Evolutionary conservation across 2,797 vertebrate genomes (phyloP), one percentile per base, ranked within the genome.

Genomic region (Sphenodon punctatus): DNA sequence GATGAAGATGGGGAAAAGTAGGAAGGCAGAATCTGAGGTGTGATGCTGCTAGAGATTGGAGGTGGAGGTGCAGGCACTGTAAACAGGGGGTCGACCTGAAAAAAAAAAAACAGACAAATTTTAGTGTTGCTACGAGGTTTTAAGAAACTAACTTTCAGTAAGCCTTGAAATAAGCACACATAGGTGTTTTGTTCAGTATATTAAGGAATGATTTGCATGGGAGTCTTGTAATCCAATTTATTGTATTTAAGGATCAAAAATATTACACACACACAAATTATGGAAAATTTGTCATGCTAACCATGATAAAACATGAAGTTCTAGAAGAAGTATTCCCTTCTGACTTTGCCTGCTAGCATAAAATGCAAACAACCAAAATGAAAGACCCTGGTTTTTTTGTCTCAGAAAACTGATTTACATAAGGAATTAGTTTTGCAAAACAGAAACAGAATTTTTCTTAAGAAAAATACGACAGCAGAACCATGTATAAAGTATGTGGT

Each of bases 41-140:
- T 91, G 91, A 96, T 92, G 85, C 95, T 96, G 88, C 95, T 96
- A 93, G 95, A 94, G 95, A 95, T 96, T 94, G 89, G 96, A 88
- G 93, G 96, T 72, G 82, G 97, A 71, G 97, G 97, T 32, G 96
- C 97, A 87, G 97, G 97, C 90, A 97, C 97, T 90, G 97, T 97
- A 95, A 98, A 98, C 96, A 98, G 97, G 93, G 97, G 95, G 72
- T 98, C 97, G 95, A 97, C 95, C 98, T 98, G 95, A 69, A 96
- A 95, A 90, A 61, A 94, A 66, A 58, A 34, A 15, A 7, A 79
- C 58, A 56, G 15, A 48, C 39, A 43, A 6, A 66, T n/a, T n/a
- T n/a, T n/a, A n/a, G n/a, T n/a, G n/a, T n/a, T n/a, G n/a, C n/a
- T n/a, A n/a, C n/a, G n/a, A n/a, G n/a, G n/a, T n/a, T n/a, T n/a